phyloP scores from a whole-genome alignment of 2,113 vertebrate species.

The Chinchilla lanigera region DNA sequence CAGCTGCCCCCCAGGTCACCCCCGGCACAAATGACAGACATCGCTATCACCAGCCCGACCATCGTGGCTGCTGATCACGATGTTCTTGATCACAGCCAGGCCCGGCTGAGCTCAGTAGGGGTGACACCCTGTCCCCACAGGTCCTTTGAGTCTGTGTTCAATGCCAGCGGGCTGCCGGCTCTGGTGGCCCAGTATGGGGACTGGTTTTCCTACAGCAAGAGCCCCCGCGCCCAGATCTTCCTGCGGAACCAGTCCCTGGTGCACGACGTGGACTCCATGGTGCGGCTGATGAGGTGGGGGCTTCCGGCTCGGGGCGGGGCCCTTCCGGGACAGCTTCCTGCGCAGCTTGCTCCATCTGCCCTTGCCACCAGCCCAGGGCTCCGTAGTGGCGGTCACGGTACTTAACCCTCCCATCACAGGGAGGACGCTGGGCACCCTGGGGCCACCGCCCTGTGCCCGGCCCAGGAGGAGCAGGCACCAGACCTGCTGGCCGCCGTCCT shows the following conservation, averaged over 20 bases:
- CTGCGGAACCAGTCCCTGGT: constrained; percentile 92
- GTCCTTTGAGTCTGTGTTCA: constrained; percentile 93
- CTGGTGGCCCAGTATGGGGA: constrained; percentile 92
- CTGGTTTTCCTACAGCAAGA: constrained; percentile 94
- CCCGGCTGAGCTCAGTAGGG: not conserved
- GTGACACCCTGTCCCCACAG: constrained; percentile 78
- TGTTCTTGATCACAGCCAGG: rapidly evolving
- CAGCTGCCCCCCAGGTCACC: not conserved
- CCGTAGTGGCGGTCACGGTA: no score
- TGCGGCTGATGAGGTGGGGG: constrained; percentile 94
- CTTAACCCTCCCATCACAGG: not conserved
- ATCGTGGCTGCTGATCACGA: rapidly evolving
- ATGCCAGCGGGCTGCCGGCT: constrained; percentile 90
- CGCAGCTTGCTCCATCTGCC: rapidly evolving
- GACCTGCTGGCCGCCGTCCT: rapidly evolving
- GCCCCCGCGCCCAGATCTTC: constrained; percentile 95
- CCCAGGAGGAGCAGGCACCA: not conserved
- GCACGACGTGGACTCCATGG: constrained; percentile 92
- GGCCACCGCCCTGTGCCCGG: not conserved
- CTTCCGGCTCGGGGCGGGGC: not conserved
- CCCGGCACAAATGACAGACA: not conserved
- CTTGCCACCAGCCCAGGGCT: not conserved
- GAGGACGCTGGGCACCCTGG: not conserved
- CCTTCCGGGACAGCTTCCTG: not conserved
- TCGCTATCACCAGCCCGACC: rapidly evolving